Percentiles rank a stretch among this genome's conserved stretches.
Conservation (phyloP, 2,888 invertebrate species). For the Polyommatus icarus region DNA sequence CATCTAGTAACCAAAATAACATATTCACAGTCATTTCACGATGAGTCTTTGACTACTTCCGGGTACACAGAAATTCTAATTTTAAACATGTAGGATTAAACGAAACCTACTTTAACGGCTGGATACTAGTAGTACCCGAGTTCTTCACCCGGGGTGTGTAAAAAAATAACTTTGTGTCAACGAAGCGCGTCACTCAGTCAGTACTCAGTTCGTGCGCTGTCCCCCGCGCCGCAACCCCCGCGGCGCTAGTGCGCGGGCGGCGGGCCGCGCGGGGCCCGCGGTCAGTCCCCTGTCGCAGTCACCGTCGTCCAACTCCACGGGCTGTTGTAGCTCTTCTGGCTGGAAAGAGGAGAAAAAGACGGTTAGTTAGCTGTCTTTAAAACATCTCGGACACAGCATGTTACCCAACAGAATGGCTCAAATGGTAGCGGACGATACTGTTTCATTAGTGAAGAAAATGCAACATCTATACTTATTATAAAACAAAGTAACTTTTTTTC, state of each 20-base stretch:
- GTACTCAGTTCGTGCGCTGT: conserved; percentile 33
- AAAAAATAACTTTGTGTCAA: conserved; percentile 27
- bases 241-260: conserved; percentile 63
- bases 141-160: conserved; percentile 12
- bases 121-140: conserved; percentile 19
- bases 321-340: conserved; percentile 82
- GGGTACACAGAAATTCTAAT: conserved; percentile 17
- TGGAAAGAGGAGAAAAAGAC: conserved; percentile 56
- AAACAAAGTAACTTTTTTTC: no score
- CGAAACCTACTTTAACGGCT: conserved; percentile 13
- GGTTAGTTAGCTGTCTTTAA: conserved; percentile 31
- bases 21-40: conserved; percentile 30
- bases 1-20: conserved; percentile 30
- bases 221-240: conserved; percentile 42
- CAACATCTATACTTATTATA: background rate
- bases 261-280: conserved; percentile 78
- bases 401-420: background rate
- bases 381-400: background rate
- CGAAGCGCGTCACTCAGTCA: conserved; percentile 20
- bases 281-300: conserved; percentile 84
- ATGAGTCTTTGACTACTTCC: conserved; percentile 19
- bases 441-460: background rate
- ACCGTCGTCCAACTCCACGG: conserved; percentile 84
- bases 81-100: conserved; percentile 19
- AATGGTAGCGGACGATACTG: background rate